A percentile compares a stretch with the other conserved stretches of the same genome.
Conservation (phyloP, 2,888 invertebrate genomes). For the Andrena flavipes region DNA sequence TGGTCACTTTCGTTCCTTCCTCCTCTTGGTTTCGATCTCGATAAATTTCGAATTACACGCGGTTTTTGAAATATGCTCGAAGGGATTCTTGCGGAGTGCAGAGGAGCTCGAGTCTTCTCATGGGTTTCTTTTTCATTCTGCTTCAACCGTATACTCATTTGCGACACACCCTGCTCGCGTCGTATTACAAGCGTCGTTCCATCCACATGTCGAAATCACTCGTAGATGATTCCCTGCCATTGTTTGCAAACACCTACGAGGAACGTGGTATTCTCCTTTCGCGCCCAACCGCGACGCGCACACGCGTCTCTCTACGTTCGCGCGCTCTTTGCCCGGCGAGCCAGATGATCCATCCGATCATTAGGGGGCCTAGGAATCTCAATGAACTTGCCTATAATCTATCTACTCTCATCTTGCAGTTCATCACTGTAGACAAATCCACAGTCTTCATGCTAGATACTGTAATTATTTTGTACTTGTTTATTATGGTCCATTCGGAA, state of each 20-base stretch:
- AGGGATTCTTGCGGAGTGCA: background rate
- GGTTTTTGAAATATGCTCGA: too few relatives aligned
- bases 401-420: background rate
- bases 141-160: constrained; percentile 44
- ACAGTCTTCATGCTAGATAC: too few relatives aligned
- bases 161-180: constrained; percentile 66
- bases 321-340: constrained; percentile 44
- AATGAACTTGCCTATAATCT: constrained; percentile 31
- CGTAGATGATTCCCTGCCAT: constrained; percentile 66
- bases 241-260: constrained; percentile 73
- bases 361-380: constrained; percentile 42
- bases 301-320: constrained; percentile 34
- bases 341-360: constrained; percentile 61
- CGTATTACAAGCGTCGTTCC: constrained; percentile 58
- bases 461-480: too few relatives aligned
- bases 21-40: background rate
- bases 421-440: constrained; percentile 1
- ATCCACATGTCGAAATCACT: constrained; percentile 64
- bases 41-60: background rate
- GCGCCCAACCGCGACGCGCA: constrained; percentile 44
- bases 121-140: constrained; percentile 12
- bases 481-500: too few relatives aligned
- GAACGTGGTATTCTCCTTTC: constrained; percentile 42
- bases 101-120: constrained; percentile 4
- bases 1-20: background rate